These are phyloP conservation scores for Adelges cooleyi DNA, from an alignment of 1,140 invertebrate genomes.

Conservation along the genomic window DNA sequence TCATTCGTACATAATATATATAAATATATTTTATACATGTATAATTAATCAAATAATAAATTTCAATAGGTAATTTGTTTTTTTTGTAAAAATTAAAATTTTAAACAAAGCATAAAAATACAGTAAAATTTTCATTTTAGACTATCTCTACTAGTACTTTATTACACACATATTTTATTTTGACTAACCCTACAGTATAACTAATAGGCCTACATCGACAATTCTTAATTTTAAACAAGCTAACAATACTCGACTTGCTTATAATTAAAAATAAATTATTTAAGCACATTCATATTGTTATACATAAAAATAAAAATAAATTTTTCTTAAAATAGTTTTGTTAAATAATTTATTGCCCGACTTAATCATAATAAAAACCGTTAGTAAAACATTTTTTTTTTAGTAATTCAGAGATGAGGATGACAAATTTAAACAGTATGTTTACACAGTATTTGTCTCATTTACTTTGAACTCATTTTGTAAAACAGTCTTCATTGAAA, in stretches of 20 bases:
- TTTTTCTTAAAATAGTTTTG: constrained; percentile 11
- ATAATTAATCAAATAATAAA: too few relatives aligned
- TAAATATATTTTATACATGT: too few relatives aligned
- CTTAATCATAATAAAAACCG: constrained; percentile 18
- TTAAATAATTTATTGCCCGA: constrained; percentile 23
- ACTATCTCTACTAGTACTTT: too few relatives aligned
- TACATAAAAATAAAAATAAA: constrained; percentile 11
- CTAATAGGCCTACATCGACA: constrained; percentile 22
- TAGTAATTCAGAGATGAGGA: constrained; percentile 18
- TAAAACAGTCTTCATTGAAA: constrained; percentile 25
- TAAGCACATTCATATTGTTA: constrained; percentile 10
- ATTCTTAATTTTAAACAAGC: constrained; percentile 5
- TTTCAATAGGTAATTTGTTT: background rate
- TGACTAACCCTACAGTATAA: constrained; percentile 5
- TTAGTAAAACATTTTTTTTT: constrained; percentile 26
- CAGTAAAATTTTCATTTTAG: background rate
- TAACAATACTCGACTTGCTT: background rate
- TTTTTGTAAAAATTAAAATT: background rate
- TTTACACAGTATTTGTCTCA: background rate
- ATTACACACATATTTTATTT: constrained; percentile 19
- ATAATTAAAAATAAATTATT: constrained; percentile 27
- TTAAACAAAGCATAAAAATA: constrained; percentile 1
- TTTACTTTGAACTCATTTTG: constrained; percentile 24
- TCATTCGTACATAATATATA: too few relatives aligned
- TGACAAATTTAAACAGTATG: background rate